phyloP scores from a whole-genome alignment of 2,888 invertebrate species.

The Agrochola lychnidis region DNA sequence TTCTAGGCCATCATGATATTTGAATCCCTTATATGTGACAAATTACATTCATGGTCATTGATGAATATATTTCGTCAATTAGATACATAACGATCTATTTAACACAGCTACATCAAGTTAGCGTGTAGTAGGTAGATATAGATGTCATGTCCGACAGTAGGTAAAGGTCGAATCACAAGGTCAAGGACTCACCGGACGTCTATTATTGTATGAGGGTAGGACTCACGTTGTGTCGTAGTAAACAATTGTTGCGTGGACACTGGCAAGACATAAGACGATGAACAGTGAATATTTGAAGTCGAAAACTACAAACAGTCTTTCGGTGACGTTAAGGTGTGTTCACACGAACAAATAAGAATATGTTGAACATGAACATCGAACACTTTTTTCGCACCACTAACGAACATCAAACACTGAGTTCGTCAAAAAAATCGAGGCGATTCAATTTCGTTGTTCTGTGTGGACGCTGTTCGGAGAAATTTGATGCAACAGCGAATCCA shows the following conservation, averaged over 20 bases:
- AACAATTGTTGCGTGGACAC: constrained; percentile 28
- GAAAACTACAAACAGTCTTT: not conserved
- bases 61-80: too few relatives aligned
- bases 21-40: too few relatives aligned
- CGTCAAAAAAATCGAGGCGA: too few relatives aligned
- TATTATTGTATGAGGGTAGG: constrained; percentile 22
- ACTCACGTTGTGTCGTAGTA: constrained; percentile 20
- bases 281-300: not conserved
- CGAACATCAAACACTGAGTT: too few relatives aligned
- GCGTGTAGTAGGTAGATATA: not conserved
- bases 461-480: too few relatives aligned
- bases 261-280: not conserved
- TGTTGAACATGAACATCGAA: too few relatives aligned
- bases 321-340: not conserved
- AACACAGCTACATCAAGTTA: not conserved
- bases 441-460: too few relatives aligned
- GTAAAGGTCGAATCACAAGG: constrained; percentile 11
- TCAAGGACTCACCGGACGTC: constrained; percentile 42
- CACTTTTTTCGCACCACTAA: too few relatives aligned
- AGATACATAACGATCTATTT: not conserved
- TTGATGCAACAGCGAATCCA: too few relatives aligned
- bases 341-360: too few relatives aligned
- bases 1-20: too few relatives aligned
- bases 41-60: too few relatives aligned
- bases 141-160: constrained; percentile 9